Percentiles rank a stretch among this genome's conserved stretches.
Evolutionary conservation across 2,888 invertebrate species (phyloP).

Genomic region (Cheilosia urbana): DNA sequence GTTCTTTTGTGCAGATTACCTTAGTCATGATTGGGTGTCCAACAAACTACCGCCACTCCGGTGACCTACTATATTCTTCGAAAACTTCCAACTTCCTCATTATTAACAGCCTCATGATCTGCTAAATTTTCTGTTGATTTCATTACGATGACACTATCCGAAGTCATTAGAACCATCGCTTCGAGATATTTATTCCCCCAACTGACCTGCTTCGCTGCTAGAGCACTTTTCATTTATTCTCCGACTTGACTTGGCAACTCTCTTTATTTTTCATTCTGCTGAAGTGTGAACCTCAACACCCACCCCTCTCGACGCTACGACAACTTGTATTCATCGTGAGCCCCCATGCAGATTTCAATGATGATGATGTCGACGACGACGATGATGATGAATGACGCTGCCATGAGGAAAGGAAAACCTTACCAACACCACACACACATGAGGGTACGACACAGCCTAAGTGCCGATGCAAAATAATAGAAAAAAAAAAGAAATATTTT

Average conservation of each 20-base stretch:
- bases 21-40: too few species aligned
- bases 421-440: conserved; percentile 8
- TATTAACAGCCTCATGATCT: neutral
- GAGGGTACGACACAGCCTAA: conserved; percentile 14
- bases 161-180: conserved; percentile 1
- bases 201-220: conserved; percentile 46
- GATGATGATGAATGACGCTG: conserved; percentile 63
- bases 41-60: too few species aligned
- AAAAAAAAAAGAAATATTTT: neutral
- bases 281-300: conserved; percentile 47
- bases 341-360: conserved; percentile 25
- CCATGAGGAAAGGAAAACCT: conserved; percentile 18
- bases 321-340: conserved; percentile 24
- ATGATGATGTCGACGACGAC: conserved; percentile 29
- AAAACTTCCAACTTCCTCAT: too few species aligned
- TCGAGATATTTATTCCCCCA: conserved; percentile 1
- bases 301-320: neutral
- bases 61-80: too few species aligned
- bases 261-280: conserved; percentile 44
- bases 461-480: conserved; percentile 45
- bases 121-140: neutral
- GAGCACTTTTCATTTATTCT: conserved; percentile 20
- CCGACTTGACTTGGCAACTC: conserved; percentile 62
- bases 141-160: neutral
- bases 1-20: too few species aligned